phyloP scores from a whole-genome alignment of 2,113 vertebrate genomes.

The Eubucco bourcierii region DNA sequence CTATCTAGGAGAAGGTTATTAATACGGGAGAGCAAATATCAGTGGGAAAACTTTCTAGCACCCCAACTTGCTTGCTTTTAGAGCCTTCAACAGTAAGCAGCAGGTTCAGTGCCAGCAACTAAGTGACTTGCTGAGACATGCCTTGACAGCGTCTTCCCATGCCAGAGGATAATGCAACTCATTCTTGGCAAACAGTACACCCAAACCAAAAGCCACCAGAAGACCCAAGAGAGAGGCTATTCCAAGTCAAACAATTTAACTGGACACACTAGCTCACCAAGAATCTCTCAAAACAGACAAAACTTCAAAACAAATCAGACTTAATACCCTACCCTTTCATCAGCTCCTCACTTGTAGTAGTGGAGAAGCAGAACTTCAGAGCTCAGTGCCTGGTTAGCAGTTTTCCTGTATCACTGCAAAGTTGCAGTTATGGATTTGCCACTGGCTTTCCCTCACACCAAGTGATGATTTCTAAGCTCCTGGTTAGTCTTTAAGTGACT shows the following conservation, averaged over 20 bases:
- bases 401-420: neutral
- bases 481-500: neutral
- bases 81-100: neutral
- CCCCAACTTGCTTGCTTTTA: neutral
- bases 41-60: neutral
- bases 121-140: neutral
- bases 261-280: neutral
- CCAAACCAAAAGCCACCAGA: neutral
- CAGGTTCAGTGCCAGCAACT: neutral
- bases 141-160: neutral
- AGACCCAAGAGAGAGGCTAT: neutral
- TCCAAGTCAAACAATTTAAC: neutral
- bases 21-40: neutral
- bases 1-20: neutral
- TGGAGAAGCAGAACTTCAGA: neutral
- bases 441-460: neutral
- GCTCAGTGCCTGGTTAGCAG: neutral
- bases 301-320: neutral
- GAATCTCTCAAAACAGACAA: neutral
- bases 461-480: neutral
- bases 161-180: neutral
- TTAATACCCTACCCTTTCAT: neutral
- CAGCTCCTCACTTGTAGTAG: neutral
- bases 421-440: neutral
- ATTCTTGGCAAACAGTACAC: neutral